phyloP scores from a whole-genome alignment of 2,113 vertebrate genomes.

The Tyto alba region DNA sequence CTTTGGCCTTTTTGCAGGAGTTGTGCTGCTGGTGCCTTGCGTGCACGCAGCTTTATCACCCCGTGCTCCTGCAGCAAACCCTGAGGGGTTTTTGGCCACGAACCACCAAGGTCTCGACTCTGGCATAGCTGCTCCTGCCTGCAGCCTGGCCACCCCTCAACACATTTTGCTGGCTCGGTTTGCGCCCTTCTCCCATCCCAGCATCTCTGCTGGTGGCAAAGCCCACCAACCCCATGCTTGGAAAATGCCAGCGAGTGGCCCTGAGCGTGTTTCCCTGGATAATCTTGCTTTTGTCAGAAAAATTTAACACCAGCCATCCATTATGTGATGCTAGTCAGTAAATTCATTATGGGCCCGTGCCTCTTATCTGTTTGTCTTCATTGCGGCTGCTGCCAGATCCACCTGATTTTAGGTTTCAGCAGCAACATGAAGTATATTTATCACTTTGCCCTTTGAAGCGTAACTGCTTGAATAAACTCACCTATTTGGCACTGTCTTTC shows the following conservation, averaged over 20 bases:
- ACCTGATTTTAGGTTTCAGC: slow-evolving; percentile 24
- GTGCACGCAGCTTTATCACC: not conserved
- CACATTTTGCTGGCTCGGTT: not conserved
- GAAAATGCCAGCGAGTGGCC: not conserved
- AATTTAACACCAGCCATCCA: not conserved
- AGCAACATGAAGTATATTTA: not conserved
- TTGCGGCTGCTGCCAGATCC: not conserved
- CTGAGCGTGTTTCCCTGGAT: not conserved
- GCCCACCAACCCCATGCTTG: not conserved
- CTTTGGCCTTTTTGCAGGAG: not conserved
- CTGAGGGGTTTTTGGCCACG: not conserved
- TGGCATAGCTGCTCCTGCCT: not conserved
- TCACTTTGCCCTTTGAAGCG: slow-evolving; percentile 13
- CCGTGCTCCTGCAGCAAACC: not conserved
- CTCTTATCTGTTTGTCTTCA: slow-evolving; percentile 26
- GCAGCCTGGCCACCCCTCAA: not conserved
- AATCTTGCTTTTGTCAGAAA: not conserved
- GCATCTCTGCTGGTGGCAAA: not conserved
- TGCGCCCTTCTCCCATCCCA: not conserved
- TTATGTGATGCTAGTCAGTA: not conserved
- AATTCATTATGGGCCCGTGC: not conserved
- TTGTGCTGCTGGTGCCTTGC: not conserved
- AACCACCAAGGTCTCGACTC: not conserved
- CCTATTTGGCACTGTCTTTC: not conserved
- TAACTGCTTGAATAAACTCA: slow-evolving; percentile 30